Evolutionary conservation across 2,888 invertebrate genomes (phyloP).

Genomic region (Dugesia japonica): DNA sequence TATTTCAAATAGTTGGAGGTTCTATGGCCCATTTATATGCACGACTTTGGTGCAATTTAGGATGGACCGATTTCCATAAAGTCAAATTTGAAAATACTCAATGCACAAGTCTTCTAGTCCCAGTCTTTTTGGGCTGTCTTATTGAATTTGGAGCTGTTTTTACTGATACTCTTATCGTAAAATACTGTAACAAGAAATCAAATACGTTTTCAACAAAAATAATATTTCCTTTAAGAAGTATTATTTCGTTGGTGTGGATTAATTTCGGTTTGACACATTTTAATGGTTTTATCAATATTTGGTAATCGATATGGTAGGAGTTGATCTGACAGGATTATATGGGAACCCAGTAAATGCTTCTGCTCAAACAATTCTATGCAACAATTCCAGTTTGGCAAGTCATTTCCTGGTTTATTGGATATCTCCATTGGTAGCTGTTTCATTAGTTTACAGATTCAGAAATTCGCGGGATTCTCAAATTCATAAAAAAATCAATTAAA

Average conservation of each 20-base stretch:
- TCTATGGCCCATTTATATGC: neutral
- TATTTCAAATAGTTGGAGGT: neutral
- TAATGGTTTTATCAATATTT: neutral
- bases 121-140: neutral
- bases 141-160: neutral
- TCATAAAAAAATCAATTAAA: too few relatives aligned
- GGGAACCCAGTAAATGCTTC: neutral
- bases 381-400: neutral
- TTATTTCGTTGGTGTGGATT: neutral
- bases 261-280: neutral
- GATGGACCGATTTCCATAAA: neutral
- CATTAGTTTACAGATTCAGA: neutral
- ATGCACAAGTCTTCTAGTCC: neutral
- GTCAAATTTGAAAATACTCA: neutral
- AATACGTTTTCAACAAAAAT: neutral
- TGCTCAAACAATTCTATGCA: neutral
- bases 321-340: neutral
- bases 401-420: neutral
- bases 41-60: neutral
- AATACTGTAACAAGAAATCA: neutral
- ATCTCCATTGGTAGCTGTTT: neutral
- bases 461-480: too few relatives aligned
- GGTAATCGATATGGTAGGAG: neutral
- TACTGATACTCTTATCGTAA: neutral
- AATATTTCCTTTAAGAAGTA: neutral